phyloP scores from a whole-genome alignment of 2,888 invertebrate species.

The Eilema griseolum region DNA sequence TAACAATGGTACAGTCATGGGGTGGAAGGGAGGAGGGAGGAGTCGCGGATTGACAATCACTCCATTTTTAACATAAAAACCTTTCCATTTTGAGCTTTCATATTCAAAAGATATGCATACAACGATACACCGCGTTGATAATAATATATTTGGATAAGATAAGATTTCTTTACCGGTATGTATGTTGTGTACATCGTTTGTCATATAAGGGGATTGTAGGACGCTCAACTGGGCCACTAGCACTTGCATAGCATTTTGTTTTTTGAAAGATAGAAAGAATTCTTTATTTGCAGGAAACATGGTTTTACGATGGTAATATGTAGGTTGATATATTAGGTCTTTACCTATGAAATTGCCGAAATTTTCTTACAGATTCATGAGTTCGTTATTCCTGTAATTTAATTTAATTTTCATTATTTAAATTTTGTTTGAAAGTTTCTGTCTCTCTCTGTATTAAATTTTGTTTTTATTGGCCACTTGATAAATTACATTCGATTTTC shows the following conservation, averaged over 20 bases:
- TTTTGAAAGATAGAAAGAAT: too few relatives aligned
- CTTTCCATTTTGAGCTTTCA: neutral
- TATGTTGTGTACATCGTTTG: conserved; percentile 2
- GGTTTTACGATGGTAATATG: too few relatives aligned
- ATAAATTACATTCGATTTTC: too few relatives aligned
- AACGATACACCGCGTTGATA: neutral
- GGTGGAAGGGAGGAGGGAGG: neutral
- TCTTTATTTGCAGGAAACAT: too few relatives aligned
- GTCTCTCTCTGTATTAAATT: too few relatives aligned
- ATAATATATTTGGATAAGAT: conserved; percentile 1
- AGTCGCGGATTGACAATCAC: neutral
- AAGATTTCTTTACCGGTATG: conserved; percentile 1
- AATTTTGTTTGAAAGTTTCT: too few relatives aligned
- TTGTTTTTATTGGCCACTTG: too few relatives aligned
- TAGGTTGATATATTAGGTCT: too few relatives aligned
- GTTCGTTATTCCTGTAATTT: too few relatives aligned
- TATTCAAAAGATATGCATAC: conserved; percentile 1
- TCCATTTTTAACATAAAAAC: neutral
- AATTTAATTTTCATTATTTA: too few relatives aligned
- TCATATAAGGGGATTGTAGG: conserved; percentile 1
- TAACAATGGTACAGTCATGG: neutral
- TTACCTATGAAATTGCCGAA: too few relatives aligned
- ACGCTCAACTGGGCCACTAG: neutral
- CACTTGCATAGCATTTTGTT: neutral
- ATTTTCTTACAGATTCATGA: too few relatives aligned